These are phyloP conservation scores for Diprion similis DNA, from an alignment of 1,140 invertebrate genomes.

Conservation along the genomic window DNA sequence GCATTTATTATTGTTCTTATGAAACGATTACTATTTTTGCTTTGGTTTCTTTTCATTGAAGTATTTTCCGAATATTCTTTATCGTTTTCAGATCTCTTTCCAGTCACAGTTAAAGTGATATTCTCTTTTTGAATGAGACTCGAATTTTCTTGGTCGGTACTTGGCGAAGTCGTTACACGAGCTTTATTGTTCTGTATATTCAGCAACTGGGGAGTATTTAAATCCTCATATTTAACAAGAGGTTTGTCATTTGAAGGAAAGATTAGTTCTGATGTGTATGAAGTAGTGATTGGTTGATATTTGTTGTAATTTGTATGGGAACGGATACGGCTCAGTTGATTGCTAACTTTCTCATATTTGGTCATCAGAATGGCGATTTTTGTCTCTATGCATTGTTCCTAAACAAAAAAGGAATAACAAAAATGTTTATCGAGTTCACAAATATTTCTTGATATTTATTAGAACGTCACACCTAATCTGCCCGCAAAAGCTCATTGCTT, in stretches of 20 bases:
- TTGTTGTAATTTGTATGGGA: neutral
- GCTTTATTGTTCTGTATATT: too few relatives aligned
- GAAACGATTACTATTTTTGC: neutral
- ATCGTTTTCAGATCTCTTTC: too few relatives aligned
- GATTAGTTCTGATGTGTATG: neutral
- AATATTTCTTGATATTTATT: too few relatives aligned
- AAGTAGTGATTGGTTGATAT: neutral
- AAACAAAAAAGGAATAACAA: constrained; percentile 11
- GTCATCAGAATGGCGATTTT: constrained; percentile 38
- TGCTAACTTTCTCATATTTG: constrained; percentile 39
- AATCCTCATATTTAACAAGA: neutral
- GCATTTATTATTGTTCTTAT: neutral
- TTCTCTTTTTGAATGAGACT: too few relatives aligned
- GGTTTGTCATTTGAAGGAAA: neutral
- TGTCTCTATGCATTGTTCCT: constrained; percentile 41
- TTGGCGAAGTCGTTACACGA: too few relatives aligned
- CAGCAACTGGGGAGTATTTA: too few relatives aligned
- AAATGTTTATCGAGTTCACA: neutral
- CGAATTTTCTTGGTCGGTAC: too few relatives aligned
- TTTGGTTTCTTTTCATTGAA: too few relatives aligned
- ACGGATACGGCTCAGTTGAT: constrained; percentile 32
- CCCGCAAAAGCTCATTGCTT: too few relatives aligned
- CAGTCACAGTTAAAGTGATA: too few relatives aligned
- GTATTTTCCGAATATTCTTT: too few relatives aligned
- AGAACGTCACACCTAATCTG: too few relatives aligned